Evolutionary conservation across 2,797 vertebrate species (phyloP).

Genomic region (Acanthornis magna): DNA sequence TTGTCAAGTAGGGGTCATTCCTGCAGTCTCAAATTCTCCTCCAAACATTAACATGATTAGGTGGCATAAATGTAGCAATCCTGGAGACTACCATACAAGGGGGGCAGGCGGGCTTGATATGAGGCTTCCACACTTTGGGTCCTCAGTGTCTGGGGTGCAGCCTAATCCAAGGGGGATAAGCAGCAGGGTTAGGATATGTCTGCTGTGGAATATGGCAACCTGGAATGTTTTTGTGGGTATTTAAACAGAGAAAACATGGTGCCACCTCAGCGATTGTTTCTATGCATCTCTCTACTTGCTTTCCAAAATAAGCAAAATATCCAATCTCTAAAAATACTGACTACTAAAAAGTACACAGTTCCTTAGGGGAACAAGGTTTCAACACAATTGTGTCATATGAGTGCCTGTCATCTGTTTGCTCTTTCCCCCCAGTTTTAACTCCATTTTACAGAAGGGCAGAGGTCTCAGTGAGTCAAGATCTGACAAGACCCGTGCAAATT

Average conservation of each 20-base stretch:
- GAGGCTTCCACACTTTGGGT: not conserved
- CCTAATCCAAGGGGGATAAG: not conserved
- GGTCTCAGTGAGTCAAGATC: not conserved
- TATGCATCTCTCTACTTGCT: not conserved
- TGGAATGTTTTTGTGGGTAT: not conserved
- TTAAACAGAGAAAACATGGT: not conserved
- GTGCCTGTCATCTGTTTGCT: conserved; percentile 1
- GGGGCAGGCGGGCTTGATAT: not conserved
- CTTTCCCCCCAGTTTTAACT: not conserved
- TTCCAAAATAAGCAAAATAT: not conserved
- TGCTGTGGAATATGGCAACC: not conserved
- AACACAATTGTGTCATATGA: not conserved
- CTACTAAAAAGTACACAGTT: not conserved
- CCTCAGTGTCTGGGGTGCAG: not conserved
- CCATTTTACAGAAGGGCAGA: not conserved
- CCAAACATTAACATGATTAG: not conserved
- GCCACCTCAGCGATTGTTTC: not conserved
- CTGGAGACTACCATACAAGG: not conserved
- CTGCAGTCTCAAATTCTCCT: not conserved
- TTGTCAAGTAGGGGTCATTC: not conserved
- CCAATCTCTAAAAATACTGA: not conserved
- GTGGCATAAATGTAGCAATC: not conserved
- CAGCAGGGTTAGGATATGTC: not conserved
- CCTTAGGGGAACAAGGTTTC: not conserved
- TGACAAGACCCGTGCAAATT: not conserved